Evolutionary conservation across 2,113 vertebrate genomes (phyloP).

Genomic region (Motacilla tschutschensis): DNA sequence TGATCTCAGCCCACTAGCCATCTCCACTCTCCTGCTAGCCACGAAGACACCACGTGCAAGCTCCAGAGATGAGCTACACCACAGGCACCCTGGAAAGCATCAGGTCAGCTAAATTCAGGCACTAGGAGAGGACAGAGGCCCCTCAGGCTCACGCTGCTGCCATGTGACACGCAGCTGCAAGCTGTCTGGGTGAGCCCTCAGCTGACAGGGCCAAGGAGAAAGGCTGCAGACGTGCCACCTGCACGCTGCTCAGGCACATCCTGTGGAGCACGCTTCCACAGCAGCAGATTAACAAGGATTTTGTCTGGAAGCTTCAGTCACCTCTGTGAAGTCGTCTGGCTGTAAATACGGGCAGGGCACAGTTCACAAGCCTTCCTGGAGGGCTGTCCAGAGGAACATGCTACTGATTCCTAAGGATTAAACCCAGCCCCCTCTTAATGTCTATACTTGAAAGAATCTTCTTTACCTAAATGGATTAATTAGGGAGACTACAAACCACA

Average conservation of each 20-base stretch:
- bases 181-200: not conserved
- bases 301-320: slow-evolving; percentile 33
- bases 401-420: slow-evolving; percentile 45
- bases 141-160: not conserved
- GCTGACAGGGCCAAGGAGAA: slow-evolving; percentile 34
- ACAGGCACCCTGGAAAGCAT: not conserved
- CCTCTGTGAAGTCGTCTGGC: slow-evolving; percentile 14
- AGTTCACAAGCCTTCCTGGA: not conserved
- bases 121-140: not conserved
- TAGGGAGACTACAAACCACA: slow-evolving; percentile 11
- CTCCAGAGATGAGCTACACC: not conserved
- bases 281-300: slow-evolving; percentile 8
- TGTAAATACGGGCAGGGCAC: not conserved
- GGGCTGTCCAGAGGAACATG: not conserved
- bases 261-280: not conserved
- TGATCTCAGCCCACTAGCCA: not conserved
- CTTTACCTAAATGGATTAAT: slow-evolving; percentile 57
- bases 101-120: not conserved
- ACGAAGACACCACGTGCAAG: rapidly evolving
- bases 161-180: not conserved
- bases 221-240: not conserved
- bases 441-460: slow-evolving; percentile 35
- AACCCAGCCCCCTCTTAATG: slow-evolving; percentile 9
- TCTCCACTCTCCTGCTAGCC: not conserved
- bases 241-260: not conserved